Base-by-base conservation (phyloP, 2,888 invertebrate genomes). In the Cistogaster globosa region DNA sequence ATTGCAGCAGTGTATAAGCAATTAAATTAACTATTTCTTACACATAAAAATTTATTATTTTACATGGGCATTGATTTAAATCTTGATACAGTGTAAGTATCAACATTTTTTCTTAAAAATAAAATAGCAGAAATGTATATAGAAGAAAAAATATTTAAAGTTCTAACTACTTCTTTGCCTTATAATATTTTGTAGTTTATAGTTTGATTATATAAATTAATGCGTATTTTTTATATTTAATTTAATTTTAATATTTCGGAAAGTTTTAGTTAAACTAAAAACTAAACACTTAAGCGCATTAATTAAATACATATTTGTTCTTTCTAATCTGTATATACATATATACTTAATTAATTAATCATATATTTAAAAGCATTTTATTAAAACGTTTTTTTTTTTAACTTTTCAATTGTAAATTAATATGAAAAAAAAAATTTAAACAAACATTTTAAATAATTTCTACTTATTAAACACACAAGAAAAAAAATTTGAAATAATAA, bases 41-140 rank as follows among this genome's bases (percentile, higher is more conserved):
- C 60, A 42, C 48, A 26, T 69, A 18, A 8, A 32, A 32, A 22
- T 60, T 48, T 60, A 5, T 51, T 58, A 22, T 22, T 71, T 20
- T 60, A 60, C 60, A 77, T 60, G 42, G 60, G 55, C 32, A 58
- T 67, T 32, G 6, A 22, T 60, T 74, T 67, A 74, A 80, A 60
- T 60, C n/a, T 18, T 67, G 67, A 72, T 67, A 74, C n/a, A 38
- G 51, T 38, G 51, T 58, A 58, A 67, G 67, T 80, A 67, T 60
- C 32, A 74, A 69, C 78, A 78, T 62, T 53, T 45, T 78, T 69
- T n/a, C 36, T 69, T 71, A 62, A 63, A 74, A 60, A 51, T 60
- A 58, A 67, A 53, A 68, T 60, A 68, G 67, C 74, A 67, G 18
- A 62, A 69, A 78, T 78, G 16, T 63, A 63, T 48, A 71, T 4